Evolutionary conservation across 64 coral and sea anemone genomes (phyloP).

Genomic region (Stylophora pistillata): DNA sequence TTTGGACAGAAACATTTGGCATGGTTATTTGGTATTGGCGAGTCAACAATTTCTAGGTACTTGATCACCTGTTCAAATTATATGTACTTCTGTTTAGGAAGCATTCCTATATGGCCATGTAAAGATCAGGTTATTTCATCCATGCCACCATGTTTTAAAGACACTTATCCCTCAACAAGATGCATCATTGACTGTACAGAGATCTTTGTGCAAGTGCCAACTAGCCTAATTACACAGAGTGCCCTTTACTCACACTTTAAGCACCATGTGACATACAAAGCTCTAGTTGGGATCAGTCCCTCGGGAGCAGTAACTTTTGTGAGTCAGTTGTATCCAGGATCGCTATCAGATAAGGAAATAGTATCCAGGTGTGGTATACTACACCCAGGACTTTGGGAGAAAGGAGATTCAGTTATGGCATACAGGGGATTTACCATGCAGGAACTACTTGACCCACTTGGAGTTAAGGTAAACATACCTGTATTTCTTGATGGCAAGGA

Average conservation of each 20-base stretch:
- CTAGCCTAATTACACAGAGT: no score
- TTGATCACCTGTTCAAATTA: conserved; percentile 70
- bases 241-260: no score
- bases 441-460: conserved; percentile 23
- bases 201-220: no score
- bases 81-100: conserved; percentile 68
- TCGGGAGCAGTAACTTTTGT: no score
- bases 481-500: no score
- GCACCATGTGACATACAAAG: no score
- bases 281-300: no score
- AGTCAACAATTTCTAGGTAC: conserved; percentile 63
- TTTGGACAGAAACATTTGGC: conserved; percentile 33
- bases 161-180: no score
- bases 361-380: conserved; percentile 27
- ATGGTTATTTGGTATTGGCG: conserved; percentile 43
- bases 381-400: conserved; percentile 45
- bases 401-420: conserved; percentile 59
- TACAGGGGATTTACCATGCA: conserved; percentile 59
- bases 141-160: conserved; percentile 74
- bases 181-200: conserved; percentile 72
- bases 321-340: no score
- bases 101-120: conserved; percentile 73
- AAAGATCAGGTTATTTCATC: no score
- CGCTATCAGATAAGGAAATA: conserved; percentile 51
- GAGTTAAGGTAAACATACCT: conserved; percentile 58